phyloP scores from a whole-genome alignment of 2,113 vertebrate genomes.

The Mugil cephalus region DNA sequence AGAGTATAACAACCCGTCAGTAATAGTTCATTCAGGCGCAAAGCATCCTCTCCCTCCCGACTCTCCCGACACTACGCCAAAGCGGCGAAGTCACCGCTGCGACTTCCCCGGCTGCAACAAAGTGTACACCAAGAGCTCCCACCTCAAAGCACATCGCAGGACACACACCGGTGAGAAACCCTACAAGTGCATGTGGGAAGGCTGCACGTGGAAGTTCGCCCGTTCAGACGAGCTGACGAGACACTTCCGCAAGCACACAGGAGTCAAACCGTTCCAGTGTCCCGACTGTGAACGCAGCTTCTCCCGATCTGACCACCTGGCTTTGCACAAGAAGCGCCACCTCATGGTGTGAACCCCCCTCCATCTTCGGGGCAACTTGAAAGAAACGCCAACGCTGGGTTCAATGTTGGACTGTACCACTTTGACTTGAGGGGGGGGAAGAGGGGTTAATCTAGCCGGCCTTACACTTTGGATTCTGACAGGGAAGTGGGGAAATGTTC shows the following conservation, averaged over 20 bases:
- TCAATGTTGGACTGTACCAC: conserved; percentile 60
- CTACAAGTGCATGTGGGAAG: conserved; percentile 98
- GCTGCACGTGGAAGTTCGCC: conserved; percentile 99
- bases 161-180: conserved; percentile 99
- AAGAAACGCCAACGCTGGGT: conserved; percentile 34
- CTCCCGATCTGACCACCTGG: conserved; percentile 97
- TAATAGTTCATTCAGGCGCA: conserved; percentile 90
- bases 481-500: conserved; percentile 52
- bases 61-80: conserved; percentile 93
- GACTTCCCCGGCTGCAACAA: conserved; percentile 97
- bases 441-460: conserved; percentile 42
- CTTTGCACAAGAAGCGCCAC: conserved; percentile 98
- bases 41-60: conserved; percentile 91
- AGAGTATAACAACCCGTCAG: conserved; percentile 91
- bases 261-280: conserved; percentile 98
- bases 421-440: conserved; percentile 40
- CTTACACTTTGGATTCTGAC: conserved; percentile 38
- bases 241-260: conserved; percentile 99
- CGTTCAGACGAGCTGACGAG: conserved; percentile 98
- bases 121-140: conserved; percentile 99
- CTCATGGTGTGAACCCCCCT: conserved; percentile 82
- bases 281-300: conserved; percentile 99
- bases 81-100: conserved; percentile 94
- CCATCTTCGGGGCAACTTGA: conserved; percentile 35
- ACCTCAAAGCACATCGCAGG: conserved; percentile 96